A percentile compares a stretch with the other conserved stretches of the same genome.
Conservation (phyloP, 37 sponge, comb jelly and placozoan species). For the Haliclona indistincta region DNA sequence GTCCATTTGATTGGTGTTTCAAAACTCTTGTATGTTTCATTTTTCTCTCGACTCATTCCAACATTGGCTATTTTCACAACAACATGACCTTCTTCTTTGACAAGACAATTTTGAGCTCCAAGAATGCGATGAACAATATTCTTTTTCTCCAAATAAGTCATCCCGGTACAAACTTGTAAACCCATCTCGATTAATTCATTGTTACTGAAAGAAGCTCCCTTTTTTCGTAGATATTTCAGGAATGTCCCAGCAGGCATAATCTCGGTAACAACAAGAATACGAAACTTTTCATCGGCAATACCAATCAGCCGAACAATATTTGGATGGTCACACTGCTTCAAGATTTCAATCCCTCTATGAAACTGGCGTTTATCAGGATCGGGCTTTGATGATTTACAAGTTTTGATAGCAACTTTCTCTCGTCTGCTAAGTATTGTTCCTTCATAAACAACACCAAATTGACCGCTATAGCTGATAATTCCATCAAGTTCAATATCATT, state of each 20-base stretch:
- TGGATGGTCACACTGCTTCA: conserved; percentile 93
- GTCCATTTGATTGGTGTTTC: conserved; percentile 94
- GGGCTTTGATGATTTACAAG: conserved; percentile 59
- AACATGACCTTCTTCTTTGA: conserved; percentile 38
- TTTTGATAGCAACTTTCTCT: conserved; percentile 80
- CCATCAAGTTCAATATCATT: conserved; percentile 37
- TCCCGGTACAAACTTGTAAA: conserved; percentile 67
- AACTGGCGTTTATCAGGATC: conserved; percentile 81
- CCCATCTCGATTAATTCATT: conserved; percentile 54
- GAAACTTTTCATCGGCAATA: conserved; percentile 83
- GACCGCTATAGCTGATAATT: conserved; percentile 67
- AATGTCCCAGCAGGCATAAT: conserved; percentile 91
- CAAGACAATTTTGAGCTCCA: conserved; percentile 80
- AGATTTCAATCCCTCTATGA: conserved; percentile 87
- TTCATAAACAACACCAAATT: conserved; percentile 91
- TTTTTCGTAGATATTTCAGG: conserved; percentile 81
- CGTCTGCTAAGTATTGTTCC: conserved; percentile 33
- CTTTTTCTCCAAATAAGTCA: conserved; percentile 64
- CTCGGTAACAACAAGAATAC: conserved; percentile 94
- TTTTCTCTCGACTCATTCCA: conserved; percentile 89
- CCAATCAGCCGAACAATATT: conserved; percentile 92
- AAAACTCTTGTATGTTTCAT: conserved; percentile 54
- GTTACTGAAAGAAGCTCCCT: conserved; percentile 40
- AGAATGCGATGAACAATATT: conserved; percentile 82
- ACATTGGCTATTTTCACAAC: conserved; percentile 88